Percentiles rank a stretch among this genome's conserved stretches.
Evolutionary conservation across 2,888 invertebrate genomes (phyloP).

Genomic region (Eristalinus sepulchralis): DNA sequence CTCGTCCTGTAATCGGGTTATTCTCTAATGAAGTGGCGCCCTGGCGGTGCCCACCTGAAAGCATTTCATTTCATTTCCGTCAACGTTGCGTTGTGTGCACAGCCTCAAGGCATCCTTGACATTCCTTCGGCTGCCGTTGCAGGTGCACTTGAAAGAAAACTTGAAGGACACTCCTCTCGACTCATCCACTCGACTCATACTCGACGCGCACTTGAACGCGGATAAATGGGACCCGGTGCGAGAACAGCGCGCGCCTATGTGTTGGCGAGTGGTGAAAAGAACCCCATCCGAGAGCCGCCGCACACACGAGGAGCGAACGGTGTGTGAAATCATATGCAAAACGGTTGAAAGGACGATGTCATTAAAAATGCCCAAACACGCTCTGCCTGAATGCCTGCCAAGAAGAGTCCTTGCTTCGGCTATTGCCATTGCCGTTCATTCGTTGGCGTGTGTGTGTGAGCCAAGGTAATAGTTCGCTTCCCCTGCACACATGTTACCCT

Average conservation of each 20-base stretch:
- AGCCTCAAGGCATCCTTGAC: constrained; percentile 63
- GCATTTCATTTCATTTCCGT: background rate
- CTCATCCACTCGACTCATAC: constrained; percentile 45
- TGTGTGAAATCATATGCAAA: constrained; percentile 41
- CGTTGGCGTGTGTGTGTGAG: background rate
- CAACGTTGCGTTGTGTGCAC: constrained; percentile 4
- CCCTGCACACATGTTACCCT: constrained; percentile 59
- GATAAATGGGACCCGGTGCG: background rate
- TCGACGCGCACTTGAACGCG: constrained; percentile 17
- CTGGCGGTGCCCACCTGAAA: constrained; percentile 2
- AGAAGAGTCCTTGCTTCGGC: constrained; percentile 57
- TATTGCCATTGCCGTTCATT: constrained; percentile 64
- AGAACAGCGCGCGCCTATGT: background rate
- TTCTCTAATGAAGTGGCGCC: constrained; percentile 32
- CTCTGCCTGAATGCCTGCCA: constrained; percentile 40
- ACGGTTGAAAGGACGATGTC: constrained; percentile 47
- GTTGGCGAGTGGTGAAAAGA: background rate
- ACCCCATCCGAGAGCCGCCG: constrained; percentile 28
- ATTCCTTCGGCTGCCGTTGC: constrained; percentile 34
- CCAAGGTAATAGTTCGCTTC: too few relatives aligned
- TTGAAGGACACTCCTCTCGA: constrained; percentile 38
- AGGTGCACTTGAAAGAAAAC: constrained; percentile 63
- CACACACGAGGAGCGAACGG: constrained; percentile 12
- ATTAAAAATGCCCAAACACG: constrained; percentile 70
- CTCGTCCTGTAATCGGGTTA: constrained; percentile 8